A percentile compares a stretch with the other conserved stretches of the same genome.
phyloP scores from a whole-genome alignment of 2,888 invertebrate species.

The Stramonita haemastoma region DNA sequence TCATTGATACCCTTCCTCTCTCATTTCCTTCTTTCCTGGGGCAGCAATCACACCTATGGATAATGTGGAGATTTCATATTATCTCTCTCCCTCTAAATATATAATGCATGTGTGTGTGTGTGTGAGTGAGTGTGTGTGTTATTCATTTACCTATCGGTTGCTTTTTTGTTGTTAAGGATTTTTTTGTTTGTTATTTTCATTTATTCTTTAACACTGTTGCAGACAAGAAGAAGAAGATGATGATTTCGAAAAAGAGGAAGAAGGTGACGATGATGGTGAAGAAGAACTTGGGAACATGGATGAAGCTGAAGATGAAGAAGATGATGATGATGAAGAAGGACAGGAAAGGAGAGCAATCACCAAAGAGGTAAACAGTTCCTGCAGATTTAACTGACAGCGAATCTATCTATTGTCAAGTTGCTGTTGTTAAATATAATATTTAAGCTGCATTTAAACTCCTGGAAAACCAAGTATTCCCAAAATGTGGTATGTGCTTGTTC shows the following conservation, averaged over 20 bases:
- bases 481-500: too few species aligned
- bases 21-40: too few species aligned
- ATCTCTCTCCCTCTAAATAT: too few species aligned
- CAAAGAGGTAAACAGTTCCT: slow-evolving; percentile 41
- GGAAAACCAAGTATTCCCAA: too few species aligned
- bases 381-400: neutral
- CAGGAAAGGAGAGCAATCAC: slow-evolving; percentile 44
- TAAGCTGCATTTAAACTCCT: too few species aligned
- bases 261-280: slow-evolving; percentile 56
- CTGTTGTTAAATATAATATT: neutral
- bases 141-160: neutral
- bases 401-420: neutral
- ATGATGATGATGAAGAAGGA: slow-evolving; percentile 77
- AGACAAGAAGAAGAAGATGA: neutral
- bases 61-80: too few species aligned
- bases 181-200: neutral
- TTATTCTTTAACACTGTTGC: neutral
- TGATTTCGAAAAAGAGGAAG: slow-evolving; percentile 1
- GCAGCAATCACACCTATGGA: too few species aligned
- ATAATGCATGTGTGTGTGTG: too few species aligned
- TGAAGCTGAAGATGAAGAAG: slow-evolving; percentile 70
- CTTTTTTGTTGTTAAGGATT: neutral
- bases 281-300: neutral
- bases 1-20: too few species aligned
- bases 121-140: too few species aligned